Base-by-base conservation (phyloP, 2,113 vertebrate species). In the Ctenodactylus gundi region DNA sequence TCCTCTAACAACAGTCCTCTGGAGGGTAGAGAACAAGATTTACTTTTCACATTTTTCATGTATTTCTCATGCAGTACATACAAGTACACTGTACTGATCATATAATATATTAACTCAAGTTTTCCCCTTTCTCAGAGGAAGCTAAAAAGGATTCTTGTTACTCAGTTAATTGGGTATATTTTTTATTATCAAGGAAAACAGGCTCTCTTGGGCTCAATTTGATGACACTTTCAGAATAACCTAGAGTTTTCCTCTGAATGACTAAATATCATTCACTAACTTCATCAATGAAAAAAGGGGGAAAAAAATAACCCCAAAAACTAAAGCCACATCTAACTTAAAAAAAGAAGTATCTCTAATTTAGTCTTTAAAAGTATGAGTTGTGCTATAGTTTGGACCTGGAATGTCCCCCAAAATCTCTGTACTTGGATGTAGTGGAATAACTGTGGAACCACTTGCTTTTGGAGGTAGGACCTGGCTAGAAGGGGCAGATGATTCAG, bases 201-300 rank as follows among this genome's bases (percentile, higher is more conserved):
- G 90, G 49, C 10, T 67, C 7, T 72, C 73, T 85, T 51, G 85
- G 93, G 49, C 78, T 92, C 85, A 65, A 72, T 44, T 31, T 90
- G 72, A 92, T 60, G n/a, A 67, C 51, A 90, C 34, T 92, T 93
- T 77, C 78, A 89, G 55, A 95, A 91, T 64, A 75, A 89, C n/a
- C 65, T 64, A 57, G 70, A 88, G 23, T 53, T 85, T 67, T 93
- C 90, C 70, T 94, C 41, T 94, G 78, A 94, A 62, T 77, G 39
- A 86, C 73, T 92, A 65, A 90, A 90, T 20, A 4, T 55, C 39
- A 90, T 88, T 92, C 68, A 60, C 44, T 81, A 82, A 84, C 82
- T 90, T 58, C 57, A 31, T 90, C 91, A 90, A 81, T 41, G n/a
- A 78, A 93, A 81, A n/a, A n/a, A n/a, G n/a, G n/a, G n/a, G n/a